Base-by-base conservation (phyloP, 1,140 invertebrate species). In the Rhyacophila brunnea region DNA sequence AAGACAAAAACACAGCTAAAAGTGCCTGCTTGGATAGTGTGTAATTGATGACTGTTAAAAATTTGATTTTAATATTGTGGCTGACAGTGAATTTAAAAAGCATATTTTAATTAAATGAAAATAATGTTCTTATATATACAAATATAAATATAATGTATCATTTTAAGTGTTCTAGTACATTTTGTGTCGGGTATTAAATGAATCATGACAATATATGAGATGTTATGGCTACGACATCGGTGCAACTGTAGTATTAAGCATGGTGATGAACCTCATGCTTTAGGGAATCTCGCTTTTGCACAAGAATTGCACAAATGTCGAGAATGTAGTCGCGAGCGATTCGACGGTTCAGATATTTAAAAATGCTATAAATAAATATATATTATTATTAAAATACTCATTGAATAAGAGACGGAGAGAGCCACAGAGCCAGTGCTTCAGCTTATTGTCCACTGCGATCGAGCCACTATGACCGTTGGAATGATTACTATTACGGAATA, bases 21-120 rank as follows among this genome's bases (percentile, higher is more conserved):
- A 77, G 75, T 78, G 77, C 77, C 77, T 79, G 74, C 73, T 72
- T 71, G 59, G 60, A 58, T 58, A 62, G 62, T 53, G 62, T 64
- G 34, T 54, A 54, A 60, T n/a, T 28, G 34, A 49, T 47, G 32
- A 58, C 52, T 45, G 14, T 63, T 44, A 55, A 54, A 50, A 51
- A 48, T 50, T 42, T 42, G 23, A 60, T 59, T 59, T 46, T 53
- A 59, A 45, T 44, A 28, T 14, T 35, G 49, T 47, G 38, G 48
- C 57, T 46, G 42, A 59, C 40, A 14, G 42, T 59, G 40, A 36
- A 59, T 54, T 32, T 49, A 35, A 49, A 28, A 57, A 51, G 19
- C 28, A 20, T 51, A 59, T 35, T 51, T 52, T 45, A 55, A 53
- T n/a, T 14, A 55, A 53, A 46, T 58, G 38, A 55, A 44, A 43